Base-by-base conservation (phyloP, 2,797 vertebrate genomes). In the Pithecia hirsuta region DNA sequence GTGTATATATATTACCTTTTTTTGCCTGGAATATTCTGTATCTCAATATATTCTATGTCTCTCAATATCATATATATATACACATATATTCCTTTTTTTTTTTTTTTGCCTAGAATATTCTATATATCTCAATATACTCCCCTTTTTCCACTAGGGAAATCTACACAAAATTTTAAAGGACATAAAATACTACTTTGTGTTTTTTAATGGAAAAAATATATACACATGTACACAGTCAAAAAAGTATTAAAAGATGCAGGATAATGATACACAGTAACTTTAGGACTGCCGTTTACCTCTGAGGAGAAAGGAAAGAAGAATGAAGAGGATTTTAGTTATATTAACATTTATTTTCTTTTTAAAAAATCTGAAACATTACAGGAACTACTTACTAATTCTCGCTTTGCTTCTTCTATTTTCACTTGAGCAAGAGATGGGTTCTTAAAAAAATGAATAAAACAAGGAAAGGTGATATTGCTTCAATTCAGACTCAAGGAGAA, bases 331-430 rank as follows among this genome's bases (percentile, higher is more conserved):
- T 72, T 91, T 80, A 48, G 8, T 5, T 94, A 12, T 20, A n/a
- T 84, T 33, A 52, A 39, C n/a, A 79, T 46, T 74, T 82, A 91
- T 48, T 67, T 91, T 61, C 39, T 83, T 86, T 91, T 41, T 57
- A 8, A 41, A 86, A 87, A 88, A 55, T 41, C 17, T 50, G 5
- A 83, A 76, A n/a, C 74, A 57, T 89, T 92, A 95, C 19, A 74
- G 22, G 26, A 93, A 44, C 1, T 79, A 96, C 98, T 98, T 98
- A 99, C 99, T 99, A 99, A 96, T 93, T 99, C 99, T 98, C 94
- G 98, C 98, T 99, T 99, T 14, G 98, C 98, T 98, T 99, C 99
- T 98, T 99, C 99, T 94, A 99, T 98, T 98, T 98, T 99, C 96
- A 99, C 99, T 97, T 92, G 98, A 90, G 99, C 99, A 79, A 99